Percentiles rank a stretch among this genome's conserved stretches.
Conservation (phyloP, 2,888 invertebrate genomes). For the Dasysyrphus tricinctus region DNA sequence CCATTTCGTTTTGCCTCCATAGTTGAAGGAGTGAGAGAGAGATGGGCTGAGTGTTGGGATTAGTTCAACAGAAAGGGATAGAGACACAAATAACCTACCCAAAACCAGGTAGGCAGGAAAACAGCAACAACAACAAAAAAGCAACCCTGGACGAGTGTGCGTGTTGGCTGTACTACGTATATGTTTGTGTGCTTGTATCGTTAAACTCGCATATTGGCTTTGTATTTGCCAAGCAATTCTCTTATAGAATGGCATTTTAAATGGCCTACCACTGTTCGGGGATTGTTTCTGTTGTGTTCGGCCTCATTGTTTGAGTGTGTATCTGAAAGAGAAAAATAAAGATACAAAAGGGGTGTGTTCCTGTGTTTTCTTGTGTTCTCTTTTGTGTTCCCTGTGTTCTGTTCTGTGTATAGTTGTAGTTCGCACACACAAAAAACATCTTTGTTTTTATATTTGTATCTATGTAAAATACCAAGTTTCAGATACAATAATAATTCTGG, state of each 20-base stretch:
- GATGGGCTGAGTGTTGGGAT: slow-evolving; percentile 28
- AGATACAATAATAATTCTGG: slow-evolving; percentile 51
- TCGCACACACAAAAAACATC: slow-evolving; percentile 26
- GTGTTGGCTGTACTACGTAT: slow-evolving; percentile 20
- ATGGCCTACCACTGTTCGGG: slow-evolving; percentile 75
- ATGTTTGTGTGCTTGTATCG: slow-evolving; percentile 18
- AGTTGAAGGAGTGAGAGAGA: slow-evolving; percentile 14
- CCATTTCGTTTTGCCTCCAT: slow-evolving; percentile 76
- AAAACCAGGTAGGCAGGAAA: slow-evolving; percentile 5
- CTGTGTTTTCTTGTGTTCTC: slow-evolving; percentile 76
- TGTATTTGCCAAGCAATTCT: slow-evolving; percentile 58
- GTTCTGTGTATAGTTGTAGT: neutral
- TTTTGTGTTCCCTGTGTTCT: slow-evolving; percentile 77
- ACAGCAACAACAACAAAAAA: neutral
- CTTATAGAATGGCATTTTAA: slow-evolving; percentile 67
- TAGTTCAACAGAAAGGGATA: slow-evolving; percentile 4
- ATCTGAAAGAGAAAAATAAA: slow-evolving; percentile 63
- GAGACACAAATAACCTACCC: slow-evolving; percentile 5
- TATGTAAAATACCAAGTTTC: slow-evolving; percentile 76
- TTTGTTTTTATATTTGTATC: slow-evolving; percentile 49
- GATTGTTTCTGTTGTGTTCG: slow-evolving; percentile 73
- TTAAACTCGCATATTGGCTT: slow-evolving; percentile 20
- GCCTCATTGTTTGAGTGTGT: slow-evolving; percentile 56
- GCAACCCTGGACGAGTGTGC: slow-evolving; percentile 12
- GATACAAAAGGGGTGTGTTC: slow-evolving; percentile 78